A percentile compares a stretch with the other conserved stretches of the same genome.
These are phyloP conservation scores for Cetonia aurata DNA, from an alignment of 2,888 invertebrate species.

Conservation along the genomic window DNA sequence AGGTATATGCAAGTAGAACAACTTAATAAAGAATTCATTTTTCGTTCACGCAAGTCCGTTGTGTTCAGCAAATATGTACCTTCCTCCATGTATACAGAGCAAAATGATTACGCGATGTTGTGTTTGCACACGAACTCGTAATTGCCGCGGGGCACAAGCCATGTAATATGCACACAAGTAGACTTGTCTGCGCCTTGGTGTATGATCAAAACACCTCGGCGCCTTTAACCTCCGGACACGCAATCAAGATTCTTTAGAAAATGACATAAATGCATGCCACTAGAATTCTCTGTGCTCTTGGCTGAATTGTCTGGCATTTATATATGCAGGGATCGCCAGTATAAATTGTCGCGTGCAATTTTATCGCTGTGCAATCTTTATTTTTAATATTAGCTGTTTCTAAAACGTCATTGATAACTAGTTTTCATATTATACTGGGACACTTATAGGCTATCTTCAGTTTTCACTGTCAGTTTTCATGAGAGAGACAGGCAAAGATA, in stretches of 20 bases:
- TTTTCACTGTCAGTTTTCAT: too few species aligned
- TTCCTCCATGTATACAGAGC: not conserved
- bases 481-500: too few species aligned
- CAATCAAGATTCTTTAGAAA: slow-evolving; percentile 25
- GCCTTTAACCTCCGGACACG: slow-evolving; percentile 13
- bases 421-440: too few species aligned
- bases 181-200: slow-evolving; percentile 7
- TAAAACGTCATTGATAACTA: too few species aligned
- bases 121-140: slow-evolving; percentile 12
- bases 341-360: too few species aligned
- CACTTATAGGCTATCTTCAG: too few species aligned
- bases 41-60: slow-evolving; percentile 2
- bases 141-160: slow-evolving; percentile 3
- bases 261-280: not conserved
- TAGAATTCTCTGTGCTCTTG: not conserved
- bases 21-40: slow-evolving; percentile 22
- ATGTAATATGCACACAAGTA: not conserved
- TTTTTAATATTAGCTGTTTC: too few species aligned
- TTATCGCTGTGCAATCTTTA: too few species aligned
- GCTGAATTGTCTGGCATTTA: slow-evolving; percentile 18
- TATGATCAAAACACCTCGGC: slow-evolving; percentile 10
- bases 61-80: not conserved
- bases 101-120: slow-evolving; percentile 21
- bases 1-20: too few species aligned
- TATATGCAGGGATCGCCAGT: too few species aligned